Evolutionary conservation across 1,140 invertebrate species (phyloP).

Genomic region (Drosophila eugracilis): DNA sequence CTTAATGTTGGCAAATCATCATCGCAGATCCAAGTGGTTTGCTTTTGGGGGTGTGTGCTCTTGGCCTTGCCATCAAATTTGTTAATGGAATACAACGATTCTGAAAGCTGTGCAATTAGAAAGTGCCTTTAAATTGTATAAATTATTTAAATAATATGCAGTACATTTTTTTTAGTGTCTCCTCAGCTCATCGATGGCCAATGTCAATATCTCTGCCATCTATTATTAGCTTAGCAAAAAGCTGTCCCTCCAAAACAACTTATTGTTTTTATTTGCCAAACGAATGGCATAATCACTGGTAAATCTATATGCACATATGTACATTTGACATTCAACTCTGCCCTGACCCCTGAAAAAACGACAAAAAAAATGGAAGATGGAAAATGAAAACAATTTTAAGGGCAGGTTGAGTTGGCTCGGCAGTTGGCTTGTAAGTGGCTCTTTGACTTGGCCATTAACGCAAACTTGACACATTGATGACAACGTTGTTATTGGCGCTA

Average conservation of each 20-base stretch:
- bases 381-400: constrained; percentile 6
- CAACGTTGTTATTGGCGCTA: constrained; percentile 34
- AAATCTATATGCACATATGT: constrained; percentile 17
- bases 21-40: constrained; percentile 22
- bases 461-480: constrained; percentile 71
- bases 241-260: not conserved
- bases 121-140: no score
- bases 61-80: no score
- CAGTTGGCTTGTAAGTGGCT: constrained; percentile 49
- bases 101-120: no score
- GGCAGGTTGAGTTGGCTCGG: constrained; percentile 23
- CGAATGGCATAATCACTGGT: not conserved
- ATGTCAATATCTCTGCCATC: not conserved
- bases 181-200: not conserved
- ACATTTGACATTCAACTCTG: constrained; percentile 48
- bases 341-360: constrained; percentile 21
- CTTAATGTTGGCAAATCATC: constrained; percentile 31
- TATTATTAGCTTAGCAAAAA: not conserved
- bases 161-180: no score
- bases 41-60: constrained; percentile 13
- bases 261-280: not conserved
- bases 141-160: no score
- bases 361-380: constrained; percentile 2
- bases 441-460: constrained; percentile 72
- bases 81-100: no score